Percentiles rank a stretch among this genome's conserved stretches.
phyloP scores from a whole-genome alignment of 2,113 vertebrate genomes.

The Balaeniceps rex region DNA sequence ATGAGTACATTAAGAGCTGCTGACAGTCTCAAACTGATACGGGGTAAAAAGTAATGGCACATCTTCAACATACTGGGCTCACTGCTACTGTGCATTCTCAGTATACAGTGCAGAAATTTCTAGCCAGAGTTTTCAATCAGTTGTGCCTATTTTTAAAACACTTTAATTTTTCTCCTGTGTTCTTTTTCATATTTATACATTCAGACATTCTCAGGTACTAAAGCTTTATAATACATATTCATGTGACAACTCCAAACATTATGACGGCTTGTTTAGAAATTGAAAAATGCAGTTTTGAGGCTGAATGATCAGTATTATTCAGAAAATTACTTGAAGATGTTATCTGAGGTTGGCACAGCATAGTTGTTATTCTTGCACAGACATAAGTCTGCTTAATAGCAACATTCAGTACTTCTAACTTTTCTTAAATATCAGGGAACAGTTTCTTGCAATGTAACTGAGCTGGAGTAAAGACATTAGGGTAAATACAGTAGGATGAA shows the following conservation, averaged over 20 bases:
- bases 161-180: neutral
- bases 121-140: neutral
- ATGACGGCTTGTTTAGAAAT: slow-evolving; percentile 1
- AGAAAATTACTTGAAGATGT: neutral
- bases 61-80: neutral
- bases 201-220: neutral
- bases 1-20: neutral
- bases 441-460: neutral
- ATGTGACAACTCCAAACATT: neutral
- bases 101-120: neutral
- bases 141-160: neutral
- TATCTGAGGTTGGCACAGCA: neutral
- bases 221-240: neutral
- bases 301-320: neutral
- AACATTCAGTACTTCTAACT: neutral
- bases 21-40: neutral
- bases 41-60: neutral
- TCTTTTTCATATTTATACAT: neutral
- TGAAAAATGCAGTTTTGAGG: neutral
- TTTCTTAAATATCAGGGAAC: neutral
- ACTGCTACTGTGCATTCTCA: neutral
- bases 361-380: neutral
- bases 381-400: neutral
- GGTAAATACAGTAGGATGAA: neutral
- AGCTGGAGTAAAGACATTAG: neutral